Base-by-base conservation (phyloP, 2,113 vertebrate species). In the Anseranas semipalmata region DNA sequence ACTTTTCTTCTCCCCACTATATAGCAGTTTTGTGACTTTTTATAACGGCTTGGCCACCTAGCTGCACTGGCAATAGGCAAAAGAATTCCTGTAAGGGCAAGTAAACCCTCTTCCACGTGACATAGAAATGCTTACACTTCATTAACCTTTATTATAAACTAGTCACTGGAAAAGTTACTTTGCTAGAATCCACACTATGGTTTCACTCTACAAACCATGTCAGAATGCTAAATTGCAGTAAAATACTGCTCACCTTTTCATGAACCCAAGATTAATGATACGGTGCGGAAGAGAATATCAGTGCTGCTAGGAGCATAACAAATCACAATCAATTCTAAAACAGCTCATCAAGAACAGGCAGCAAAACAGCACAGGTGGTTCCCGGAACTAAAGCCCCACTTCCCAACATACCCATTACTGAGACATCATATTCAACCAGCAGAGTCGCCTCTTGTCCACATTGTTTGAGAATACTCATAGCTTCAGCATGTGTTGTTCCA, bases 401-500 rank as follows among this genome's bases (percentile, higher is more conserved):
- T 62, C 86, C 74, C 6, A 39, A 98, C 99, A 66, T 98, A 99
- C 99, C 99, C 99, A 99, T 99, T 55, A 99, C 98, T 1, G 99
- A 99, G 96, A 99, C 99, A 56, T 99, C 99, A 0, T 99, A 99
- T 98, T 99, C 99, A 4, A 99, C 97, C 95, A 99, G 98, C 89
- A 99, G 98, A 17, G 99, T 99, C 2, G 99, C 99, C 89, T 99
- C 99, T 97, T 99, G 99, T 2, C 99, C 99, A 2, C 99, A 99
- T 55, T 99, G 99, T 96, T 99, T 99, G 70, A 99, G 98, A 97
- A 99, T 99, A 94, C 99, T 99, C 99, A 99, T 99, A 96, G 99
- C 99, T 97, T 99, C 99, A 0, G 99, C 98, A 7, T 99, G 99
- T 11, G 98, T 99, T 43, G 98, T 99, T 96, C 99, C 99, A 12